Evolutionary conservation across 2,113 vertebrate species (phyloP).

Genomic region (Hemiprocne comata): DNA sequence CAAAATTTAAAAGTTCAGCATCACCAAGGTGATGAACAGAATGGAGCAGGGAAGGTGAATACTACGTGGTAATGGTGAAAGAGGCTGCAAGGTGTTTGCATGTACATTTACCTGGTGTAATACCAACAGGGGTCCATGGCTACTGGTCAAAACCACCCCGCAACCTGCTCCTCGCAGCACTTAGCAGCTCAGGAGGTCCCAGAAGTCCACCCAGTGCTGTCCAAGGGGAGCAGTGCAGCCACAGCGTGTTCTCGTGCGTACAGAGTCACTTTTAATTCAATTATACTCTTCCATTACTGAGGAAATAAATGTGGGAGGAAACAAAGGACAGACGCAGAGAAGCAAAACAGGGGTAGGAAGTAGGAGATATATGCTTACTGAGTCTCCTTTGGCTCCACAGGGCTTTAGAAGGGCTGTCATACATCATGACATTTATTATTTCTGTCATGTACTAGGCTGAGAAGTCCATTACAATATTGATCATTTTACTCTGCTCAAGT

Average conservation of each 20-base stretch:
- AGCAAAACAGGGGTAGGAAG: constrained; percentile 28
- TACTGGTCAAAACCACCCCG: neutral
- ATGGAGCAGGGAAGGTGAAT: neutral
- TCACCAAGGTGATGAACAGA: neutral
- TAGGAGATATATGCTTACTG: constrained; percentile 27
- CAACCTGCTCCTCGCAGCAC: neutral
- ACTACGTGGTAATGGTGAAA: neutral
- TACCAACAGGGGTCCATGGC: neutral
- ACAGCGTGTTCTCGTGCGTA: neutral
- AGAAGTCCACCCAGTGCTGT: neutral
- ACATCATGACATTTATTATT: constrained; percentile 54
- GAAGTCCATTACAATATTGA: constrained; percentile 55
- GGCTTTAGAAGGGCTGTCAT: constrained; percentile 41
- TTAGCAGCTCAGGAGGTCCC: neutral
- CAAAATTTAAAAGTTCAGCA: neutral
- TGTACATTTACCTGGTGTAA: neutral
- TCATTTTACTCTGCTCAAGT: constrained; percentile 1
- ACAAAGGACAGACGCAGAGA: constrained; percentile 29
- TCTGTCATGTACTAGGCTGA: constrained; percentile 4
- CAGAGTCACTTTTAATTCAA: constrained; percentile 39
- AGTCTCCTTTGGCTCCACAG: neutral
- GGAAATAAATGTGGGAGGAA: constrained; percentile 65
- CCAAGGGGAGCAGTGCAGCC: neutral
- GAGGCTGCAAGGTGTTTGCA: neutral
- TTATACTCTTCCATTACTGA: constrained; percentile 29